Evolutionary conservation across 2,797 vertebrate genomes (phyloP), one percentile per base, ranked within the genome.

Genomic region (Graptemys geographica): DNA sequence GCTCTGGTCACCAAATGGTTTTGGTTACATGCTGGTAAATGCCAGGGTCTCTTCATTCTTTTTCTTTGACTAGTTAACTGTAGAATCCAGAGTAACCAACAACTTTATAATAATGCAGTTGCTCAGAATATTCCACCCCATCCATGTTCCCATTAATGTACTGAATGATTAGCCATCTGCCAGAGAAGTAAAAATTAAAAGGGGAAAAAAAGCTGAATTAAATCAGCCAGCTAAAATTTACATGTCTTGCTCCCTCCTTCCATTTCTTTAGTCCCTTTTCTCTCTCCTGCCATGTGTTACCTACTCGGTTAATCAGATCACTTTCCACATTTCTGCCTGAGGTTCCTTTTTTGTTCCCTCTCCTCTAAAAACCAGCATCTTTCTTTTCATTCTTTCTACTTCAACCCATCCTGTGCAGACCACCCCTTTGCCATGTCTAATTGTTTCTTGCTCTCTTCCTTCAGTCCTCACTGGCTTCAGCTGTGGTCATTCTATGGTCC

Each of bases 111-210:
- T 74, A 74, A 74, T 44, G 72, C 8, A 55, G 21, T 51, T 11
- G 88, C 0, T 93, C 74, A 52, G 0, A 0, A 47, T 85, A 18
- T 33, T 62, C 21, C 41, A 81, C 83, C 19, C 81, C 23, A 11
- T 79, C 27, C 21, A 79, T 4, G 18, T 10, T 4, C 51, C 59
- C 86, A 33, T 65, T 15, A 52, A 78, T 1, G 53, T 37, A 25
- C 59, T 53, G 11, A 76, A 76, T 27, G 8, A 76, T 76, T 76
- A 76, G 13, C 41, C 72, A 47, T 47, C 11, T 76, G 25, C 41
- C 25, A 27, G 6, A 16, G 37, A 92, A 79, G 16, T 72, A 44
- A 65, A 49, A n/a, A 23, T 31, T 2, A 37, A 81, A 82, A 28
- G 27, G 27, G 12, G 23, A 18, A 41, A 41, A 21, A 59, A 23